These are phyloP conservation scores for Pollenia angustigena DNA, from an alignment of 2,888 invertebrate species.

Conservation along the genomic window DNA sequence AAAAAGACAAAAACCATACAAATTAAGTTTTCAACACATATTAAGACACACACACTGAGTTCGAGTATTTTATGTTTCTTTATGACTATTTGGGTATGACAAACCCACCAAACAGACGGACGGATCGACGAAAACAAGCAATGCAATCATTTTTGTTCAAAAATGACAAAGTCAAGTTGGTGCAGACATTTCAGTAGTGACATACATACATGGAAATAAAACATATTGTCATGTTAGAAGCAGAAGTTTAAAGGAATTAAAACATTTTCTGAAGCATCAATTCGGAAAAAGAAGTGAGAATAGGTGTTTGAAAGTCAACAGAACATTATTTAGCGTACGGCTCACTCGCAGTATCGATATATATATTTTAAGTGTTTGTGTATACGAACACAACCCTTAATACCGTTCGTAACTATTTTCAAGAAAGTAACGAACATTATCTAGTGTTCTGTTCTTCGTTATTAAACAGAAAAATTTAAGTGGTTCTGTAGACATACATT, in stretches of 20 bases:
- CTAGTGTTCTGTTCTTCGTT: too few relatives aligned
- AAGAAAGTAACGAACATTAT: too few relatives aligned
- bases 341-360: too few relatives aligned
- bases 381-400: too few relatives aligned
- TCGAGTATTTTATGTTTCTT: not conserved
- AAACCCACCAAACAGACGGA: not conserved
- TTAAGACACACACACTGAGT: not conserved
- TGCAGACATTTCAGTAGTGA: not conserved
- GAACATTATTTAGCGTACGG: too few relatives aligned
- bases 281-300: too few relatives aligned
- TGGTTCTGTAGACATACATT: too few relatives aligned
- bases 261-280: not conserved
- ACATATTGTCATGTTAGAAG: not conserved
- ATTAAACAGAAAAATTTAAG: too few relatives aligned
- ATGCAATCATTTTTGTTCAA: not conserved
- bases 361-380: too few relatives aligned
- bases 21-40: conserved; percentile 27
- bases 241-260: conserved; percentile 11
- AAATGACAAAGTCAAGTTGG: conserved; percentile 28
- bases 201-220: not conserved
- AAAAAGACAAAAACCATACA: not conserved
- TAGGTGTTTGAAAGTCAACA: too few relatives aligned
- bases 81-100: not conserved
- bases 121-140: not conserved
- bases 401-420: too few relatives aligned